Percentiles rank a stretch among this genome's conserved stretches.
Conservation (phyloP, 2,113 vertebrate genomes). For the Argyrosomus japonicus region DNA sequence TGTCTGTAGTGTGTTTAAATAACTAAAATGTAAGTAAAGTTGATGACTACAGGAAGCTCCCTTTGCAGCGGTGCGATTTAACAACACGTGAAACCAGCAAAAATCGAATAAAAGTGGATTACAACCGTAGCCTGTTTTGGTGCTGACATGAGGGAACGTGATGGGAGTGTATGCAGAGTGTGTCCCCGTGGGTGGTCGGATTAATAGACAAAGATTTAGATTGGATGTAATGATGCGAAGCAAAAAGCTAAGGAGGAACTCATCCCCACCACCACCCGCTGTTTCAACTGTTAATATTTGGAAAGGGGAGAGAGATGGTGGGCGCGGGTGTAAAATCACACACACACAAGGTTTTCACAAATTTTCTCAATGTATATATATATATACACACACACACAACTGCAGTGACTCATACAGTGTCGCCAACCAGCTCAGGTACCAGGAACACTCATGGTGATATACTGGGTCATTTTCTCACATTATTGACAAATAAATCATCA, state of each 20-base stretch:
- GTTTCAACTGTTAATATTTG: conserved; percentile 61
- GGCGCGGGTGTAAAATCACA: neutral
- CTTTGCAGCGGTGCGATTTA: neutral
- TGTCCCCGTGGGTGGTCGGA: conserved; percentile 35
- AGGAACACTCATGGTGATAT: neutral
- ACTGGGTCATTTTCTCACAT: conserved; percentile 17
- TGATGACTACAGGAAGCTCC: neutral
- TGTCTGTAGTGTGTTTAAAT: neutral
- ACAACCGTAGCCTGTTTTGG: conserved; percentile 8
- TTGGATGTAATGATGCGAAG: conserved; percentile 70
- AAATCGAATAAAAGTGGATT: conserved; percentile 15
- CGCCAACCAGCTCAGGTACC: neutral
- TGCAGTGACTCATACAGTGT: conserved; percentile 11
- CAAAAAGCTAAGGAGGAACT: conserved; percentile 32
- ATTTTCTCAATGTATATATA: neutral
- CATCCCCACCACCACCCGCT: conserved; percentile 32
- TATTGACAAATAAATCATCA: conserved; percentile 18
- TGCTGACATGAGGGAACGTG: conserved; percentile 13
- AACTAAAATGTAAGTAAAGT: conserved; percentile 1
- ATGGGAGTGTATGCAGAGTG: conserved; percentile 9
- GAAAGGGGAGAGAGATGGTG: conserved; percentile 21
- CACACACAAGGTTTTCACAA: neutral
- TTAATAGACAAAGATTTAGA: conserved; percentile 65
- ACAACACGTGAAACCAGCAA: neutral
- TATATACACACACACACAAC: neutral